A percentile compares a stretch with the other conserved stretches of the same genome.
phyloP scores from a whole-genome alignment of 2,113 vertebrate species.

The Alethe castanea region DNA sequence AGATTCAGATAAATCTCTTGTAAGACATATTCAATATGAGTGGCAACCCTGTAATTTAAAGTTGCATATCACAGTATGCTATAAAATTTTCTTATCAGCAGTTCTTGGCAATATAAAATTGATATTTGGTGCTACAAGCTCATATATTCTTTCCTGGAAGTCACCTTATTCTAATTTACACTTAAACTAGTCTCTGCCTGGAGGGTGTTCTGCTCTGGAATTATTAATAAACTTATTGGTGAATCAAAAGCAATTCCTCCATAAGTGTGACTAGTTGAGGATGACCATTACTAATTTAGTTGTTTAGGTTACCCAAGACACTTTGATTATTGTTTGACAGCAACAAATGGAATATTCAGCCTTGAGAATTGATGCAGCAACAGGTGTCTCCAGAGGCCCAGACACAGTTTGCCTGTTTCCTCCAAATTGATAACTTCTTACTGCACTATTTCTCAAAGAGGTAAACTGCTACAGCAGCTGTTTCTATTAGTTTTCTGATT shows the following conservation, averaged over 20 bases:
- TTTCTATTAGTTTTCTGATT: neutral
- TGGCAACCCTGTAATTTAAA: neutral
- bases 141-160: neutral
- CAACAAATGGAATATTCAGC: neutral
- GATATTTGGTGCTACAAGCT: neutral
- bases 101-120: neutral
- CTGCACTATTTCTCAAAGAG: slow-evolving; percentile 10
- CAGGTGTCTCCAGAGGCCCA: neutral
- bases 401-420: neutral
- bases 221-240: neutral
- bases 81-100: neutral
- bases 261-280: neutral
- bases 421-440: slow-evolving; percentile 19
- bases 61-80: neutral
- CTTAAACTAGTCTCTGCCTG: neutral
- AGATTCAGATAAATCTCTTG: neutral
- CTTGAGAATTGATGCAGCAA: neutral
- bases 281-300: neutral
- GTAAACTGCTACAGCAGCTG: neutral
- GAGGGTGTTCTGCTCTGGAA: neutral
- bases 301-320: neutral
- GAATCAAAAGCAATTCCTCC: neutral
- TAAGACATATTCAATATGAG: neutral
- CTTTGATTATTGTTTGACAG: neutral
- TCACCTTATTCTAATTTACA: neutral